Evolutionary conservation across 2,888 invertebrate genomes (phyloP).

Genomic region (Eristalis intricaria): DNA sequence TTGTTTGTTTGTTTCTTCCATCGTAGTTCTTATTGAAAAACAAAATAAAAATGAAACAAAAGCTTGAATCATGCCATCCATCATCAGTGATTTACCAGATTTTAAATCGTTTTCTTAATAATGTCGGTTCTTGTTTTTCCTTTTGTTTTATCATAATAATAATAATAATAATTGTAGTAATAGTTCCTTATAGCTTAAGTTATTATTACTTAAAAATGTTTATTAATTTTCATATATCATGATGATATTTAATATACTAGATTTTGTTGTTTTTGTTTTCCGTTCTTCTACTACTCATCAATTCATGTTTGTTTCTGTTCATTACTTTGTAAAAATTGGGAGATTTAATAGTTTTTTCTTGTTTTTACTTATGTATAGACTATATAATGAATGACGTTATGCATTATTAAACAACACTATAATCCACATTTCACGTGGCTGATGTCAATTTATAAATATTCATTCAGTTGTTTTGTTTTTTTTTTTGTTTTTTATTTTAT

Average conservation of each 20-base stretch:
- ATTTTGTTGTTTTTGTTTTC: constrained; percentile 1
- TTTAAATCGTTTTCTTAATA: constrained; percentile 2
- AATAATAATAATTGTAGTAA: constrained; percentile 68
- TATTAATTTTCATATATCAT: constrained; percentile 57
- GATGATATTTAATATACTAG: constrained; percentile 51
- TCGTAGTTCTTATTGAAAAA: constrained; percentile 47
- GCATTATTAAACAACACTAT: constrained; percentile 51
- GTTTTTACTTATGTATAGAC: constrained; percentile 17
- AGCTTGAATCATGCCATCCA: constrained; percentile 47
- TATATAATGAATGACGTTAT: constrained; percentile 52
- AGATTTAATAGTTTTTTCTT: constrained; percentile 5
- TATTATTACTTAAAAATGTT: constrained; percentile 69
- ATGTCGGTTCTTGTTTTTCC: constrained; percentile 15
- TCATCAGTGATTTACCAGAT: constrained; percentile 17
- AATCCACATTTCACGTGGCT: background rate
- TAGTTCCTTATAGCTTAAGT: constrained; percentile 62
- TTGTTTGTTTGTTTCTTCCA: constrained; percentile 26
- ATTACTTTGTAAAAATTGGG: constrained; percentile 64
- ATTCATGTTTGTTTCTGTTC: constrained; percentile 22
- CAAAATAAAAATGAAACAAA: background rate
- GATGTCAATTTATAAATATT: constrained; percentile 25
- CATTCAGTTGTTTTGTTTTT: background rate
- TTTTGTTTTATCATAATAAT: constrained; percentile 30
- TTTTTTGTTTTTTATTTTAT: background rate
- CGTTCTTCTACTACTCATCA: constrained; percentile 28